These are phyloP conservation scores for Scelioninae gen. 2 DNA, from an alignment of 2,888 invertebrate species.

Conservation along the genomic window DNA sequence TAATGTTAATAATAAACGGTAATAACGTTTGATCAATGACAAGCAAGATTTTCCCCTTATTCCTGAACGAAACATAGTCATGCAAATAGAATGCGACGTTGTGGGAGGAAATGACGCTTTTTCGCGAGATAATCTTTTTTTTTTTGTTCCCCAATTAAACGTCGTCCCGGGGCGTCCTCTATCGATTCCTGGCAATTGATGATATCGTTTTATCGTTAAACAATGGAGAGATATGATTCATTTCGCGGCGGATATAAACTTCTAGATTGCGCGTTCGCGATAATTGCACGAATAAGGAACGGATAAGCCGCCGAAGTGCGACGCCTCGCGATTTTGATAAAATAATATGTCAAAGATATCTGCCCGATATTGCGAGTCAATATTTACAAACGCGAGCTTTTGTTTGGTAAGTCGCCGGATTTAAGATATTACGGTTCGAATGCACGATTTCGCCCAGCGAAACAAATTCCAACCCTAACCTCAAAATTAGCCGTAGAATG, in stretches of 20 bases:
- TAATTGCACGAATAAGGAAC: constrained; percentile 15
- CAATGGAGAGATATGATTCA: constrained; percentile 24
- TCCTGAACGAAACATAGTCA: neutral
- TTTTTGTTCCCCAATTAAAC: constrained; percentile 11
- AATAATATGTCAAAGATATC: constrained; percentile 7
- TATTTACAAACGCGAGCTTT: neutral
- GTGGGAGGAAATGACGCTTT: neutral
- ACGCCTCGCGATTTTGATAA: neutral
- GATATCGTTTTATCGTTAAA: constrained; percentile 1
- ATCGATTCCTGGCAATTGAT: constrained; percentile 13
- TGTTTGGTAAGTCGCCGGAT: no score
- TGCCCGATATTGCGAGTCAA: constrained; percentile 1
- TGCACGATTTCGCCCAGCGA: no score
- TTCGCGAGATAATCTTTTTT: constrained; percentile 3
- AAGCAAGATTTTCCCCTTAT: no score
- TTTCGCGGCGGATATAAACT: constrained; percentile 13
- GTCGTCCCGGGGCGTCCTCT: neutral
- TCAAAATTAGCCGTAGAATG: no score
- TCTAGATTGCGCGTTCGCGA: constrained; percentile 13
- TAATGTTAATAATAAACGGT: no score
- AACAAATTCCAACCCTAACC: no score
- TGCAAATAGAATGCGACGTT: neutral
- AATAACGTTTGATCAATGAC: no score
- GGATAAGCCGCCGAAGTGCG: neutral
- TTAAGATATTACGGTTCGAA: no score